Percentiles rank a stretch among this genome's conserved stretches.
Conservation (phyloP, 2,113 vertebrate species). For the Rutilus rutilus region DNA sequence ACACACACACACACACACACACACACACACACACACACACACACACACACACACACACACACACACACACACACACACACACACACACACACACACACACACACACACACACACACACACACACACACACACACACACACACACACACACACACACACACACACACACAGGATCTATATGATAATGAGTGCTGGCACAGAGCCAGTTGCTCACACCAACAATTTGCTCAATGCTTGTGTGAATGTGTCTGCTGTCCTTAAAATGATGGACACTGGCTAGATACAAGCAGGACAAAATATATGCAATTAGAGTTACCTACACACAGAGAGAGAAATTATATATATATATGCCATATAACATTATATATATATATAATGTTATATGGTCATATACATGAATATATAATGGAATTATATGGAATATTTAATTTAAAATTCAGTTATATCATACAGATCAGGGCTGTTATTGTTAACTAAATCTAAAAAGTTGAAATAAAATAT, state of each 20-base stretch:
- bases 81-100: constrained; percentile 24
- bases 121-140: not conserved
- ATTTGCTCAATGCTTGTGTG: constrained; percentile 59
- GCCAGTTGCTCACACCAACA: constrained; percentile 72
- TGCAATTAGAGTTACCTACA: constrained; percentile 20
- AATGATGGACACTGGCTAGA: constrained; percentile 26
- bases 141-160: constrained; percentile 29
- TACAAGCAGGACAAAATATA: constrained; percentile 19
- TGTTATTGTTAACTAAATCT: too few relatives aligned
- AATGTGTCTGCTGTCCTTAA: constrained; percentile 45
- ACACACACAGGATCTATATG: constrained; percentile 66
- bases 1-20: too few relatives aligned
- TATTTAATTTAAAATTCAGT: not conserved
- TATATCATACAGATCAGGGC: too few relatives aligned
- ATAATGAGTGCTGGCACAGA: constrained; percentile 75
- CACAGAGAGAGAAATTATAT: not conserved
- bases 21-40: too few relatives aligned
- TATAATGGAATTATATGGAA: not conserved
- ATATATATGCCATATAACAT: not conserved
- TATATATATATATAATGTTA: not conserved
- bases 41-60: constrained; percentile 6
- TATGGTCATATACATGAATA: not conserved
- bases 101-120: too few relatives aligned
- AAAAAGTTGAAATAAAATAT: too few relatives aligned
- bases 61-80: constrained; percentile 32